Percentiles rank a stretch among this genome's conserved stretches.
These are phyloP conservation scores for Iselma pallidipennis DNA, from an alignment of 2,888 invertebrate genomes.

Conservation along the genomic window DNA sequence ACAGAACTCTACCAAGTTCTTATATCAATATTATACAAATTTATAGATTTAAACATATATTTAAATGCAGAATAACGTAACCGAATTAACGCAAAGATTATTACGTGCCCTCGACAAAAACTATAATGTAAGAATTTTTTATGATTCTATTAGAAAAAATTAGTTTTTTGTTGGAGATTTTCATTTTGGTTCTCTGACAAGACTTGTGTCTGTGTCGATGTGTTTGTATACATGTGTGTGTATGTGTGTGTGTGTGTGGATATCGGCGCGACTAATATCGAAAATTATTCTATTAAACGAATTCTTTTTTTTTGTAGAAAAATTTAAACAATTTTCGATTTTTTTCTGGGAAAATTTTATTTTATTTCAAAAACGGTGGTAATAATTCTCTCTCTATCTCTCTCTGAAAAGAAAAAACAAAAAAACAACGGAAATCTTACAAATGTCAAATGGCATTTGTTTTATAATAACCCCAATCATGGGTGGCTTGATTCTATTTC, in stretches of 20 bases:
- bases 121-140: conserved; percentile 88
- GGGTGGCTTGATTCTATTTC: not conserved
- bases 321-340: too few species aligned
- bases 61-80: conserved; percentile 82
- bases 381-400: too few species aligned
- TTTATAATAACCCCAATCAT: not conserved
- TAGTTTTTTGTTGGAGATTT: too few species aligned
- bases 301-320: too few species aligned
- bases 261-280: too few species aligned
- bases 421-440: not conserved
- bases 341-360: too few species aligned
- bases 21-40: conserved; percentile 54
- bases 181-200: too few species aligned
- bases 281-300: too few species aligned
- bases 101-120: conserved; percentile 95
- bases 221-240: too few species aligned
- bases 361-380: too few species aligned
- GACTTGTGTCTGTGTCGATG: not conserved
- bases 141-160: conserved; percentile 30
- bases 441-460: not conserved
- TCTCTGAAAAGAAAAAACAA: not conserved
- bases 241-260: too few species aligned
- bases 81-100: conserved; percentile 94
- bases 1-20: conserved; percentile 56
- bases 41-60: conserved; percentile 57